Evolutionary conservation across 2,888 invertebrate genomes (phyloP), one percentile per base, ranked within the genome.

Genomic region (Steinernema hermaphroditum): DNA sequence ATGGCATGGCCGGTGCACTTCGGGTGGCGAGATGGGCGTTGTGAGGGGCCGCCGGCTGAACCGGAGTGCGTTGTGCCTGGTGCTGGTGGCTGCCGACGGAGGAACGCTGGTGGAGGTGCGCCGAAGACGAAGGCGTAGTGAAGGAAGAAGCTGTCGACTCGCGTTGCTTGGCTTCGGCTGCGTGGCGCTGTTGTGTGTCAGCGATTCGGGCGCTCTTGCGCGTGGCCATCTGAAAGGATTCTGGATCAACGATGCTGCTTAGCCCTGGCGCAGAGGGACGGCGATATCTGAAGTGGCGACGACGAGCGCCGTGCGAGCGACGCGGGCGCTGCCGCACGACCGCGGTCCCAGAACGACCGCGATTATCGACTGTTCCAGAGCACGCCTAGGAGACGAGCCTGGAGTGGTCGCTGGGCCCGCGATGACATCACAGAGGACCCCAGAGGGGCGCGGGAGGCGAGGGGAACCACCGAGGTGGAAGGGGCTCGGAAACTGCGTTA

Each of bases 101-200:
- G 32, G 62, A 29, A 12, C 62, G 62, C 16, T 62, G n/a, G n/a
- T n/a, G 62, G 9, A 27, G 62, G 62, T 24, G 16, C 32, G 29
- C 14, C 6, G 62, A 62, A 62, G 62, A 62, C 62, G 62, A 24
- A 12, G 62, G 27, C 29, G 62, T 32, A 16, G 62, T 62, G 27
- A 9, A 8, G 6, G 37, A 37, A 37, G 12, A 37, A 37, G 37
- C 37, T 12, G 62, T 32, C 8, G 62, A 34, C 6, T 62, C 62
- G 62, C 62, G 62, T 32, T 62, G 62, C 62, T 62, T 62, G 29
- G 62, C 62, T 32, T 62, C 62, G 27, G 62, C 62, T 14, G 62
- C 62, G 16, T 62, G 62, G 29, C 62, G 62, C 62, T 62, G 62
- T 14, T 62, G 62, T 16, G 62, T 62, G 32, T 62, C 62, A 8